phyloP scores from a whole-genome alignment of 2,888 invertebrate species.

The Dastarcus helophoroides region DNA sequence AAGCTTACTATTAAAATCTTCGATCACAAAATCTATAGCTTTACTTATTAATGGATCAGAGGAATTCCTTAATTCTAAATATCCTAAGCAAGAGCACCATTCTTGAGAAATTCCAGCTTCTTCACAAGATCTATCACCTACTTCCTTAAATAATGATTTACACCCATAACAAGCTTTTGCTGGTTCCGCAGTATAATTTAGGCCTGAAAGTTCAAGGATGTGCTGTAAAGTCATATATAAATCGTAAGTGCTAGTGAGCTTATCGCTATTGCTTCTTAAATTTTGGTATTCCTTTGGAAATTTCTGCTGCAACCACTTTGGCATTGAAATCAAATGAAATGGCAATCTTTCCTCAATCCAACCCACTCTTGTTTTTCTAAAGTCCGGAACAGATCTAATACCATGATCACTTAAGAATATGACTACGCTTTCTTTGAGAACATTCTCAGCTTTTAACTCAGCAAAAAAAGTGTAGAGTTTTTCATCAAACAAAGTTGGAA shows the following conservation, averaged over 20 bases:
- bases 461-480: slow-evolving; percentile 49
- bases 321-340: slow-evolving; percentile 57
- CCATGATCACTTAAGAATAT: slow-evolving; percentile 74
- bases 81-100: slow-evolving; percentile 63
- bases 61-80: slow-evolving; percentile 20
- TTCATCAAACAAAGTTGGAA: slow-evolving; percentile 55
- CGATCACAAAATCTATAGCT: slow-evolving; percentile 4
- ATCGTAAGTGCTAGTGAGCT: slow-evolving; percentile 66
- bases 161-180: slow-evolving; percentile 54
- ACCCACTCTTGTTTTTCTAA: slow-evolving; percentile 54
- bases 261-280: slow-evolving; percentile 49
- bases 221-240: slow-evolving; percentile 61
- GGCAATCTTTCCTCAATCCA: slow-evolving; percentile 74
- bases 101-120: slow-evolving; percentile 55
- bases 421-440: slow-evolving; percentile 55
- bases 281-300: slow-evolving; percentile 46
- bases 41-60: not conserved
- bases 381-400: slow-evolving; percentile 55
- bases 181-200: slow-evolving; percentile 21
- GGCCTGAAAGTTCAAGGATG: slow-evolving; percentile 43
- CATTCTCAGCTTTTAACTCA: slow-evolving; percentile 44
- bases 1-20: slow-evolving; percentile 5
- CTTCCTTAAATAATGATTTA: slow-evolving; percentile 48
- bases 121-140: slow-evolving; percentile 52
- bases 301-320: slow-evolving; percentile 46